Evolutionary conservation across 2,888 invertebrate species (phyloP), one percentile per base, ranked within the genome.

Genomic region (Antheraea yamamai): DNA sequence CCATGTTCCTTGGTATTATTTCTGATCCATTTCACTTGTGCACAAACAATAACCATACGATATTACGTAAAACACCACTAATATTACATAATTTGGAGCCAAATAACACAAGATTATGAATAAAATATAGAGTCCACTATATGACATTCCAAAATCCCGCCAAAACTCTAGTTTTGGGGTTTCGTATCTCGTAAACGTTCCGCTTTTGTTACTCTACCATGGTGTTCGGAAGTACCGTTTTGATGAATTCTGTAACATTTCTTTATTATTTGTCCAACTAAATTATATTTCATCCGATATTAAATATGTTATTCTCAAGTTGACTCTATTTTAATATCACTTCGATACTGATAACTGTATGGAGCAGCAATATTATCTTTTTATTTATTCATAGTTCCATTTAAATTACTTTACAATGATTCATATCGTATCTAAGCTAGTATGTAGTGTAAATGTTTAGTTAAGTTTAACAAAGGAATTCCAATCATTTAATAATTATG

Each of bases 111-210:
- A 30, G 3, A 30, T 30, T 30, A 30, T 30, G 30, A 30, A 30
- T 30, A 30, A 30, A 30, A 30, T 30, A 30, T 30, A 30, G 3
- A 30, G 30, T 30, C 30, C 30, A 30, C 30, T 30, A 30, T 30
- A 30, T 30, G 2, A 30, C 30, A 30, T n/a, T n/a, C n/a, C n/a
- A n/a, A n/a, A n/a, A n/a, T n/a, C n/a, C n/a, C n/a, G n/a, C n/a
- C n/a, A 30, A 3, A 30, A 30, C 30, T 30, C 30, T 30, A 1
- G 61, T 86, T 89, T 12, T 39, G 47, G 47, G 12, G 47, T 7
- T 47, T 12, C 47, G 12, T 12, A 47, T 47, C 12, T 47, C 7
- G 47, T 47, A 85, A 87, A 87, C 86, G 89, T 88, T 73, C 23
- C 30, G n/a, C 52, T 61, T 74, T 72, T 58, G 39, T 35, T 8